These are phyloP conservation scores for Ochotona curzoniae DNA, from an alignment of 2,113 vertebrate genomes.

Conservation along the genomic window DNA sequence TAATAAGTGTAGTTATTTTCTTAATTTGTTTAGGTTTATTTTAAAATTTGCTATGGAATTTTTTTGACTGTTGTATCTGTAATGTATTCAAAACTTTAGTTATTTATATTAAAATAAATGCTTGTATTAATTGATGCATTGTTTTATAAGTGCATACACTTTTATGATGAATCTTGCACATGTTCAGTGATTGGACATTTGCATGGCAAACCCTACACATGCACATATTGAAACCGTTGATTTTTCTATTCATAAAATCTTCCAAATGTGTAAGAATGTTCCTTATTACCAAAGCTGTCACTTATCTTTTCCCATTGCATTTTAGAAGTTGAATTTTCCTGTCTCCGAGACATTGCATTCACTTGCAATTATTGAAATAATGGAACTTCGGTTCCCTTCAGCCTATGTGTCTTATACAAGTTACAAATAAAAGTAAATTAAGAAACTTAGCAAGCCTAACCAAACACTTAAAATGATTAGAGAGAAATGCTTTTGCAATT, in stretches of 20 bases:
- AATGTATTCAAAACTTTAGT: not conserved
- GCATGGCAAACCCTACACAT: no score
- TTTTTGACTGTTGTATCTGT: not conserved
- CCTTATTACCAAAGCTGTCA: not conserved
- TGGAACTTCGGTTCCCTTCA: not conserved
- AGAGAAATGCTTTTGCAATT: not conserved
- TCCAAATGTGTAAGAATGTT: not conserved
- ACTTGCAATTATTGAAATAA: not conserved
- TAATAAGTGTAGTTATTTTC: not conserved
- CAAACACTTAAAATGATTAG: not conserved
- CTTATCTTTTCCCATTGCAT: not conserved
- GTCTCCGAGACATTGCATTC: not conserved
- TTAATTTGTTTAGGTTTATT: not conserved
- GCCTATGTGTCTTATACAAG: not conserved
- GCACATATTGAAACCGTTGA: not conserved
- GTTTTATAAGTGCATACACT: not conserved
- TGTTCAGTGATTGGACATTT: not conserved
- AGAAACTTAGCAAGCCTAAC: not conserved
- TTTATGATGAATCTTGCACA: no score
- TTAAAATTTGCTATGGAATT: not conserved
- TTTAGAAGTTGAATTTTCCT: not conserved
- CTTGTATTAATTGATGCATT: not conserved
- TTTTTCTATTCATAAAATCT: not conserved
- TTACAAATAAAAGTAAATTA: not conserved
- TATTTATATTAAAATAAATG: not conserved